phyloP scores from a whole-genome alignment of 2,888 invertebrate genomes.

The Penaeus monodon region DNA sequence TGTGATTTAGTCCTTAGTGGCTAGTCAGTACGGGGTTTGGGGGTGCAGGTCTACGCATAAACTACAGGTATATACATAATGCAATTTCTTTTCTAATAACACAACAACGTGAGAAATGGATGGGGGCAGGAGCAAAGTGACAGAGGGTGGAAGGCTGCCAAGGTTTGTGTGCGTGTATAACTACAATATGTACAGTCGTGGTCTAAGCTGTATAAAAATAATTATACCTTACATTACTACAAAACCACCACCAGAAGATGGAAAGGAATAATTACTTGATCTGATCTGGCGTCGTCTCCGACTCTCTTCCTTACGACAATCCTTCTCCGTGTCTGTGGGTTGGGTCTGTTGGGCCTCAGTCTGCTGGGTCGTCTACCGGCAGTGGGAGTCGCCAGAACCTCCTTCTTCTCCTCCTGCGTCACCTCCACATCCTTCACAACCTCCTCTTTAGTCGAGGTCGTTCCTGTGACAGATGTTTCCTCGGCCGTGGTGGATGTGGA shows the following conservation, averaged over 20 bases:
- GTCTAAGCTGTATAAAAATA: slow-evolving; percentile 28
- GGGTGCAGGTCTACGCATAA: too few relatives aligned
- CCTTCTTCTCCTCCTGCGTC: slow-evolving; percentile 7
- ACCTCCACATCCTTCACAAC: not conserved
- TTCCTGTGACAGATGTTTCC: not conserved
- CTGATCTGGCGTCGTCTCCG: slow-evolving; percentile 22
- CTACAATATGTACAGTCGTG: slow-evolving; percentile 48
- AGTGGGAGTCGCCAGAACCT: not conserved
- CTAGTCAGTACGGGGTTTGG: too few relatives aligned
- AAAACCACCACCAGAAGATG: slow-evolving; percentile 40
- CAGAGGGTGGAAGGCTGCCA: too few relatives aligned
- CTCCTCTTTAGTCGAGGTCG: not conserved
- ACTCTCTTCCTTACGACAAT: slow-evolving; percentile 43
- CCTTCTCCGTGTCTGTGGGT: slow-evolving; percentile 34
- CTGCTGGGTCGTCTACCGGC: not conserved
- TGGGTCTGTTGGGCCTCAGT: slow-evolving; percentile 23
- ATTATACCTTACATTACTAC: slow-evolving; percentile 33
- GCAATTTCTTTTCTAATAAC: too few relatives aligned
- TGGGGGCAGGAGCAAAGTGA: too few relatives aligned
- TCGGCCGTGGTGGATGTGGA: not conserved
- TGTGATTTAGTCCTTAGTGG: too few relatives aligned
- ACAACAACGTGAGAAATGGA: too few relatives aligned
- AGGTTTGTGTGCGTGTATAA: slow-evolving; percentile 6
- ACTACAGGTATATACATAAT: too few relatives aligned
- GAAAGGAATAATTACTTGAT: slow-evolving; percentile 48